Base-by-base conservation (phyloP, 2,113 vertebrate species). In the Salvelinus alpinus region DNA sequence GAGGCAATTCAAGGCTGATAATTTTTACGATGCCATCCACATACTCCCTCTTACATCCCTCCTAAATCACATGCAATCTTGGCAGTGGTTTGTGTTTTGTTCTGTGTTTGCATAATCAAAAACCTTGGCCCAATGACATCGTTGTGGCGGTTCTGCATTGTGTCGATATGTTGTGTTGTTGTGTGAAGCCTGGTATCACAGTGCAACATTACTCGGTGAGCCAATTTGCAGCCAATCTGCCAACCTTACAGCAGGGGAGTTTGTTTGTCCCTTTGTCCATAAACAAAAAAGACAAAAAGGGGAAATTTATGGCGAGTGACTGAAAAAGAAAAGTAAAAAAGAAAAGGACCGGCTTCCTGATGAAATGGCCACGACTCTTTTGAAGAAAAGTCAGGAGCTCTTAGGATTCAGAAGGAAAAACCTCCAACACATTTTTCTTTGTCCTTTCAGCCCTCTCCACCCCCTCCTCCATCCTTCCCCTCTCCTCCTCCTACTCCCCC, bases 341-440 rank as follows among this genome's bases (percentile, higher is more conserved):
- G 51, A 25, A 31, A 31, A 47, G 31, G 9, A 66, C 66, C 74
- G 80, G 3, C 14, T 12, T 2, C 11, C 47, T 68, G 78, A 72
- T 72, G 81, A 85, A 70, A 80, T 18, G 47, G 64, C 81, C 77
- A 80, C 65, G 20, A 81, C 72, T 73, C 22, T 69, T 87, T 82
- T 82, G 80, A 88, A 86, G 81, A 78, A 74, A 82, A 79, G 80
- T 78, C 68, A 82, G 34, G 70, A 85, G 73, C 78, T 78, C 78
- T 87, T 77, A 80, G 85, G 80, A 79, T 82, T 85, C 59, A 84
- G 54, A 78, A 72, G 79, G n/a, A 77, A 57, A 77, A 83, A 86
- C 84, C 27, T 34, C 75, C 78, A 25, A 67, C 71, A 4, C 34
- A 44, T 67, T 51, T 27, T 29, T 27, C 62, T 65, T 48, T 74